These are phyloP conservation scores for Rhynchotus rufescens DNA, from an alignment of 2,797 vertebrate species.

Conservation along the genomic window DNA sequence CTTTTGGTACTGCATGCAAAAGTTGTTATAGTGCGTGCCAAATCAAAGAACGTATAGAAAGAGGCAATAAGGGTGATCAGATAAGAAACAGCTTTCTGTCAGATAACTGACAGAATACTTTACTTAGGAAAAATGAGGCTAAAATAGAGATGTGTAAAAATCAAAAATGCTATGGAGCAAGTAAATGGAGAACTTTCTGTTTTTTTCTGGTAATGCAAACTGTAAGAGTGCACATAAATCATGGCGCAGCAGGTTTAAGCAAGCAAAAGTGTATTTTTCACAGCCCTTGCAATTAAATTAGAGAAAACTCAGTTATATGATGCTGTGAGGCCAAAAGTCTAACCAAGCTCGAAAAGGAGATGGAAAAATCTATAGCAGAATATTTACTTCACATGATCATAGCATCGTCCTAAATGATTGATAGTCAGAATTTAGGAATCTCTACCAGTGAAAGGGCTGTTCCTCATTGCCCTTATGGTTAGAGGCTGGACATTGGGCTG, in stretches of 20 bases:
- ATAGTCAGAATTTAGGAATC: background rate
- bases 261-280: background rate
- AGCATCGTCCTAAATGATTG: background rate
- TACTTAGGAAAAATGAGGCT: background rate
- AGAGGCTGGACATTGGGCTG: background rate
- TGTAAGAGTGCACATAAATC: background rate
- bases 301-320: background rate
- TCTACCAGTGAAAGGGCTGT: background rate
- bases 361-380: background rate
- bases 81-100: too few species aligned
- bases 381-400: background rate
- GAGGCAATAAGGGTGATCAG: too few species aligned
- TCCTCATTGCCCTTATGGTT: background rate
- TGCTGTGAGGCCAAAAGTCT: background rate
- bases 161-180: background rate
- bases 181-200: background rate
- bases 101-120: background rate
- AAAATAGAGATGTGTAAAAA: too few species aligned
- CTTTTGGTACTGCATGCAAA: too few species aligned
- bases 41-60: too few species aligned
- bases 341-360: background rate
- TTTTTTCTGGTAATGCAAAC: background rate
- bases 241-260: background rate
- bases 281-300: background rate
- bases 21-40: too few species aligned